Conservation (phyloP, 2,797 vertebrate species). For the Phylloscopus collybita region DNA sequence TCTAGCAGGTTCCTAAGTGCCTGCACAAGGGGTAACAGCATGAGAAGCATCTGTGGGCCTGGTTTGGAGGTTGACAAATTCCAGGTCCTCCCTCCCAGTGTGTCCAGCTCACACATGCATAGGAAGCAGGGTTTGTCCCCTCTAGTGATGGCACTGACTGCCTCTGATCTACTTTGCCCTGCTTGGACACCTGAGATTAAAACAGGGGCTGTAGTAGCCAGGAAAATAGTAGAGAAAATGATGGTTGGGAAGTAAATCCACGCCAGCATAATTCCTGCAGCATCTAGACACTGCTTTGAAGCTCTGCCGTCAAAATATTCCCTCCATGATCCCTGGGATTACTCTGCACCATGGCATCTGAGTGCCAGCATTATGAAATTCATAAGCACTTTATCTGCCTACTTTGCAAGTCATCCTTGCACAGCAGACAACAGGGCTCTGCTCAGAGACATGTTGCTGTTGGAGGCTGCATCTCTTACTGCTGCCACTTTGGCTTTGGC, state of each 20-base stretch:
- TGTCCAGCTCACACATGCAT: not conserved
- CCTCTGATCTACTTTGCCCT: not conserved
- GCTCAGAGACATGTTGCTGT: not conserved
- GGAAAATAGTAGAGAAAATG: not conserved
- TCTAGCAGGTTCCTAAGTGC: not conserved
- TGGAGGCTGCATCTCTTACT: not conserved
- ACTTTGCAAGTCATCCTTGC: conserved; percentile 1
- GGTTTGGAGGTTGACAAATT: not conserved
- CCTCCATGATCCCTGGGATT: conserved; percentile 12
- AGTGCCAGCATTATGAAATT: not conserved
- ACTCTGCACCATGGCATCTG: not conserved
- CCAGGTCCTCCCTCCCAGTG: not conserved
- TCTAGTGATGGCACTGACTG: not conserved
- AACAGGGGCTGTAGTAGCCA: not conserved
- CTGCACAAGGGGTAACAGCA: not conserved
- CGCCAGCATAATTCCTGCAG: not conserved
- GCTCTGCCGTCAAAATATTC: not conserved
- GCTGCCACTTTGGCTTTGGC: not conserved
- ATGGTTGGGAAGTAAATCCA: not conserved
- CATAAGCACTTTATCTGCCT: not conserved
- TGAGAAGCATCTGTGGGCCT: not conserved
- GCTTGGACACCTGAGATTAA: not conserved
- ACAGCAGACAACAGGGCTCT: not conserved
- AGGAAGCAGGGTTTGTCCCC: not conserved
- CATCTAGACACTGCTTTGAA: conserved; percentile 6